Evolutionary conservation across 2,113 vertebrate genomes (phyloP).

Genomic region (Phaetusa simplex): DNA sequence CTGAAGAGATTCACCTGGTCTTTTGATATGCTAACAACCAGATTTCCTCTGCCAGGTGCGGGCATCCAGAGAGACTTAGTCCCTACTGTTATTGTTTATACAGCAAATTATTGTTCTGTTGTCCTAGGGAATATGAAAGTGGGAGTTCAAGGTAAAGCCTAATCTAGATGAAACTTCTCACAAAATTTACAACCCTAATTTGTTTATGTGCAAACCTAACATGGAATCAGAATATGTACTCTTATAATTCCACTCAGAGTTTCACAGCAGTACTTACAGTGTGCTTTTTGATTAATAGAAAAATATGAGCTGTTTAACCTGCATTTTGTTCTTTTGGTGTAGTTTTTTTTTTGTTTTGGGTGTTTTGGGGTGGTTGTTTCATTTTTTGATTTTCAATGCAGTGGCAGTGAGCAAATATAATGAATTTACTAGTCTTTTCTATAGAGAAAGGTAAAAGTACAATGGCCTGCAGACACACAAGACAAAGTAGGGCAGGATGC

Average conservation of each 20-base stretch:
- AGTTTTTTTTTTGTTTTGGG: background rate
- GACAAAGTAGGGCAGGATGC: background rate
- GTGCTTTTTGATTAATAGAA: background rate
- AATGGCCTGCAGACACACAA: background rate
- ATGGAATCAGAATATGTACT: background rate
- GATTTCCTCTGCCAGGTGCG: slow-evolving; percentile 60
- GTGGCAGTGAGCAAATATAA: background rate
- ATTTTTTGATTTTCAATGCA: background rate
- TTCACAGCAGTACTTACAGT: background rate
- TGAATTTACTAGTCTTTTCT: background rate
- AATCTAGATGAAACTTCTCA: slow-evolving; percentile 50
- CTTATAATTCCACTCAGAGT: background rate
- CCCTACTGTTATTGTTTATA: slow-evolving; percentile 73
- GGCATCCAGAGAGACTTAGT: slow-evolving; percentile 46
- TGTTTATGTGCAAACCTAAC: background rate
- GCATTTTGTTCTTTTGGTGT: background rate
- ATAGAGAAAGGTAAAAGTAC: background rate
- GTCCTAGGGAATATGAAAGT: slow-evolving; percentile 51
- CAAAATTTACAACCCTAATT: slow-evolving; percentile 58
- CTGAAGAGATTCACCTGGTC: background rate
- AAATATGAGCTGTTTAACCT: background rate
- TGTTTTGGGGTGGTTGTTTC: too few relatives aligned
- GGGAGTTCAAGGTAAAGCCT: slow-evolving; percentile 60
- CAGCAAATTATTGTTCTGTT: slow-evolving; percentile 69
- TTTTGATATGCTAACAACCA: slow-evolving; percentile 67